Percentiles rank a stretch among this genome's conserved stretches.
These are phyloP conservation scores for Brachypterus glaber DNA, from an alignment of 2,888 invertebrate genomes.

Conservation along the genomic window DNA sequence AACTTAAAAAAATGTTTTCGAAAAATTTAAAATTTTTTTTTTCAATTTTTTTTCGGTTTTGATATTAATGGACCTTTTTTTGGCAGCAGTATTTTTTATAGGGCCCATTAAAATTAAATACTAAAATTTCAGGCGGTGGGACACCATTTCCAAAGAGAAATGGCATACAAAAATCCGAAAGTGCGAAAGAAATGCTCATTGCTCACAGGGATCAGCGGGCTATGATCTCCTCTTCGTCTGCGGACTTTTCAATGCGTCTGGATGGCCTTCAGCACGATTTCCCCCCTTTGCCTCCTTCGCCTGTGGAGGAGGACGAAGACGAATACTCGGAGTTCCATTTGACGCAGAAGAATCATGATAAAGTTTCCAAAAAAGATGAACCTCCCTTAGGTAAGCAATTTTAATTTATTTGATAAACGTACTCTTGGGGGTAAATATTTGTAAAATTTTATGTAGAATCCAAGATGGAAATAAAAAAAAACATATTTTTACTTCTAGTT, in stretches of 20 bases:
- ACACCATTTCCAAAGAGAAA: slow-evolving; percentile 48
- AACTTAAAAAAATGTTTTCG: background rate
- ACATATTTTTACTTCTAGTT: no score
- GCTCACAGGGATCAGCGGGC: slow-evolving; percentile 41
- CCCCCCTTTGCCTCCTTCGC: slow-evolving; percentile 75
- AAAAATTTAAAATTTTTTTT: no score
- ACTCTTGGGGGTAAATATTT: no score
- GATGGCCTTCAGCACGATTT: slow-evolving; percentile 62
- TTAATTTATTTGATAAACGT: background rate
- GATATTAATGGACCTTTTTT: no score
- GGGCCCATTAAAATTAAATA: no score
- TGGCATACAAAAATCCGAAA: slow-evolving; percentile 66
- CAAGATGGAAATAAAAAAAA: no score
- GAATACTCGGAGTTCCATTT: slow-evolving; percentile 59
- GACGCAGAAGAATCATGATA: slow-evolving; percentile 44
- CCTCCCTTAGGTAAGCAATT: background rate
- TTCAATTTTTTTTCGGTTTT: no score
- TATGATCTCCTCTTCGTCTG: slow-evolving; percentile 39
- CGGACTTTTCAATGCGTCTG: slow-evolving; percentile 53
- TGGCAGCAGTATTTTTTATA: background rate
- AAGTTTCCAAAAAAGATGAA: slow-evolving; percentile 40
- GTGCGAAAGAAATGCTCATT: slow-evolving; percentile 61
- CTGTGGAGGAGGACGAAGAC: slow-evolving; percentile 69
- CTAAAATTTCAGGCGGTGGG: slow-evolving; percentile 26
- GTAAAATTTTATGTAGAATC: no score